Evolutionary conservation across 2,888 invertebrate genomes (phyloP).

Genomic region (Notocelia uddmanniana): DNA sequence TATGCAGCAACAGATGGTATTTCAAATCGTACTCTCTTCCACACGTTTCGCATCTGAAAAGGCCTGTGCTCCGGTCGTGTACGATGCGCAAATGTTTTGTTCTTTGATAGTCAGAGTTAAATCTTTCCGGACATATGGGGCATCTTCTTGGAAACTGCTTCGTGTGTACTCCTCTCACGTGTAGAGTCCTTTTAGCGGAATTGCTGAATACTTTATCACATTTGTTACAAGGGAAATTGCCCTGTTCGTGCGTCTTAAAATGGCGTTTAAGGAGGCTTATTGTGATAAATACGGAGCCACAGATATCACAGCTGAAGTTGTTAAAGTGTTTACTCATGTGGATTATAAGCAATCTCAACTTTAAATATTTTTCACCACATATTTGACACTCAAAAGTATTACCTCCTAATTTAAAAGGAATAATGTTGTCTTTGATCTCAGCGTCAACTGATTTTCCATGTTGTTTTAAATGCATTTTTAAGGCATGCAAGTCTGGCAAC

Average conservation of each 20-base stretch:
- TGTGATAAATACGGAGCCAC: slow-evolving; percentile 71
- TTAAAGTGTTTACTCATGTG: slow-evolving; percentile 78
- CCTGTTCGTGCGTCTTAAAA: slow-evolving; percentile 66
- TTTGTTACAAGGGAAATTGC: slow-evolving; percentile 69
- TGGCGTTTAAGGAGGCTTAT: slow-evolving; percentile 64
- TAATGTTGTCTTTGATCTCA: slow-evolving; percentile 65
- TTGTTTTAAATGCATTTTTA: slow-evolving; percentile 67
- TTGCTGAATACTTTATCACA: slow-evolving; percentile 74
- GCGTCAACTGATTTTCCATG: slow-evolving; percentile 65
- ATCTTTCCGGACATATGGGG: slow-evolving; percentile 72
- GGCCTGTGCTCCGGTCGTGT: slow-evolving; percentile 65
- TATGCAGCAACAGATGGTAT: slow-evolving; percentile 68
- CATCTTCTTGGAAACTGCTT: slow-evolving; percentile 67
- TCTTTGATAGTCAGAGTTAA: slow-evolving; percentile 72
- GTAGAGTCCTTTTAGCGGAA: slow-evolving; percentile 63
- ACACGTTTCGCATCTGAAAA: slow-evolving; percentile 69
- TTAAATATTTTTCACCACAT: slow-evolving; percentile 65
- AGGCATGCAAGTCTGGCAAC: slow-evolving; percentile 54
- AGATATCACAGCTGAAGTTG: slow-evolving; percentile 74
- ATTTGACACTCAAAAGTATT: slow-evolving; percentile 68
- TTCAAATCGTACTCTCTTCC: slow-evolving; percentile 71
- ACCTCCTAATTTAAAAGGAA: slow-evolving; percentile 70
- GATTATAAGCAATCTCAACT: slow-evolving; percentile 67
- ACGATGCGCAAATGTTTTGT: slow-evolving; percentile 70
- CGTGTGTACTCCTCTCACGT: slow-evolving; percentile 69